These are phyloP conservation scores for Orientallactaga bullata DNA, from an alignment of 2,113 vertebrate species.

Conservation along the genomic window DNA sequence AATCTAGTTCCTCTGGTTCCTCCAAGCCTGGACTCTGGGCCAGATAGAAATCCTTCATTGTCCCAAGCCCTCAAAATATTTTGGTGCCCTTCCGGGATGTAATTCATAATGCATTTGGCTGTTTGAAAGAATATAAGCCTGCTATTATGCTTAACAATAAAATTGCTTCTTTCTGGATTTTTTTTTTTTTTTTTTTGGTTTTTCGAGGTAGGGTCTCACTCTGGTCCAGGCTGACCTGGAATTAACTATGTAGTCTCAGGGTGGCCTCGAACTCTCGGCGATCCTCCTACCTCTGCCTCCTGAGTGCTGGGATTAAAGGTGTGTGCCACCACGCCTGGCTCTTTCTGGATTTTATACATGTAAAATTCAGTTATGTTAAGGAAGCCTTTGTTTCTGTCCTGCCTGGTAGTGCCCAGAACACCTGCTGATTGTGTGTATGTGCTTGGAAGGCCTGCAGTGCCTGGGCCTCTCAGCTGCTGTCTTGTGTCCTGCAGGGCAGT, in stretches of 20 bases:
- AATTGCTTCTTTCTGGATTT: neutral
- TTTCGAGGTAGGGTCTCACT: too few relatives aligned
- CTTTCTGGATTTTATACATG: constrained; percentile 21
- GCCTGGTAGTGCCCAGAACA: neutral
- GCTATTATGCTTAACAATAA: neutral
- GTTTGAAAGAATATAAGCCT: constrained; percentile 16
- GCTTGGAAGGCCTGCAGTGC: neutral
- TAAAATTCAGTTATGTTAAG: neutral
- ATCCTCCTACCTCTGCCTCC: too few relatives aligned
- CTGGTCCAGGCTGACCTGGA: too few relatives aligned
- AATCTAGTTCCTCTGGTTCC: neutral
- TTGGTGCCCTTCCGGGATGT: neutral
- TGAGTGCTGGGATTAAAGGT: too few relatives aligned
- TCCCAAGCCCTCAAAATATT: neutral
- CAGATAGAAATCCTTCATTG: constrained; percentile 23
- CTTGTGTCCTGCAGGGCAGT: constrained; percentile 83
- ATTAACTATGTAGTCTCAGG: too few relatives aligned
- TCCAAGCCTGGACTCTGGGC: neutral
- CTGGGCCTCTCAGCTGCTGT: constrained; percentile 1
- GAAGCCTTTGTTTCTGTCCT: neutral
- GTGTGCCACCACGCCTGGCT: too few relatives aligned
- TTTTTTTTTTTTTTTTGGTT: too few relatives aligned
- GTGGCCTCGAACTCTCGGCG: too few relatives aligned
- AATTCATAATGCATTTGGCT: neutral
- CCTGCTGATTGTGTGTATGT: neutral